phyloP scores from a whole-genome alignment of 37 sponge, comb jelly and placozoan species.

The Amphimedon queenslandica region DNA sequence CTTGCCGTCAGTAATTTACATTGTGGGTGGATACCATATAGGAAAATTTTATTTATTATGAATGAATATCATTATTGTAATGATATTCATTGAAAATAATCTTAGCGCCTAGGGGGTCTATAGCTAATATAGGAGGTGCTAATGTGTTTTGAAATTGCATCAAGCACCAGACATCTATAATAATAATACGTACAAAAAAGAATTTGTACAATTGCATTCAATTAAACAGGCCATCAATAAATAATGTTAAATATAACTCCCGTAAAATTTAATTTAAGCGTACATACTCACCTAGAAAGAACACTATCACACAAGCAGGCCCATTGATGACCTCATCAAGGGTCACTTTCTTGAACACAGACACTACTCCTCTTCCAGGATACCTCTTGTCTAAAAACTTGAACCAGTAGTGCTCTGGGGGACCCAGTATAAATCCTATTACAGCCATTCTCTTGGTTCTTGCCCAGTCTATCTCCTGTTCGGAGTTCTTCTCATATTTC shows the following conservation, averaged over 20 bases:
- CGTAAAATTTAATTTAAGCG: background rate
- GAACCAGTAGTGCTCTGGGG: conserved; percentile 43
- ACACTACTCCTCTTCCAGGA: conserved; percentile 4
- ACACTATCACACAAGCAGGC: conserved; percentile 15
- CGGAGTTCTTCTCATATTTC: conserved; percentile 20
- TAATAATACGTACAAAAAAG: no score
- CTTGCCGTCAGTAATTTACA: no score
- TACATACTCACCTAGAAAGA: conserved; percentile 54
- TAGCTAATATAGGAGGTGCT: background rate
- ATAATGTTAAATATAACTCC: background rate
- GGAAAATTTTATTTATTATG: no score
- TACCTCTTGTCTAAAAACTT: conserved; percentile 23
- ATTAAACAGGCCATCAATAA: no score
- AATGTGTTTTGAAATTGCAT: background rate
- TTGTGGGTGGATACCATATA: no score
- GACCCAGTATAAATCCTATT: conserved; percentile 39
- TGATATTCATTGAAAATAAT: no score
- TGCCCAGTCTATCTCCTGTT: conserved; percentile 25
- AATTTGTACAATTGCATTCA: no score
- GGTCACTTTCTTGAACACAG: conserved; percentile 36
- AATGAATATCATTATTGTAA: no score
- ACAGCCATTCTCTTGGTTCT: conserved; percentile 34
- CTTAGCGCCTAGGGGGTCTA: no score
- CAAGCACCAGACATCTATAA: no score
- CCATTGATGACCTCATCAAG: conserved; percentile 42